Conservation (phyloP, 2,888 invertebrate species). For the Stenoptilia bipunctidactyla region DNA sequence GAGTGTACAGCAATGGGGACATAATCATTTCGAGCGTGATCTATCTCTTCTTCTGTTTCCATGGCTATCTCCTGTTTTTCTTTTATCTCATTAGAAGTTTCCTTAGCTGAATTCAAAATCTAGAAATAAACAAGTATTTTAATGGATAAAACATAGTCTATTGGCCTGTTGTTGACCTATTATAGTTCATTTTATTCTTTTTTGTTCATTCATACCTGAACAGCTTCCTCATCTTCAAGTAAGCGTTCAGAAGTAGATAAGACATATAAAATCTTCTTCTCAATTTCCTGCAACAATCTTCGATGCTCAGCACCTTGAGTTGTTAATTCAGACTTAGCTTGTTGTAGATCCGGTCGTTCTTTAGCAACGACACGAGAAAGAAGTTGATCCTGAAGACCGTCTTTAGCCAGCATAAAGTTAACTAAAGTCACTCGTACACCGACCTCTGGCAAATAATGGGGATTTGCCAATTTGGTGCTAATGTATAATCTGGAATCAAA, state of each 20-base stretch:
- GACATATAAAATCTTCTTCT: slow-evolving; percentile 86
- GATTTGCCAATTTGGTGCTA: slow-evolving; percentile 93
- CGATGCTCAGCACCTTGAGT: slow-evolving; percentile 90
- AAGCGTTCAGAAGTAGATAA: slow-evolving; percentile 61
- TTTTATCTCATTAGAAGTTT: slow-evolving; percentile 89
- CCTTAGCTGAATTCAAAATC: slow-evolving; percentile 91
- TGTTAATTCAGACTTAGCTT: slow-evolving; percentile 89
- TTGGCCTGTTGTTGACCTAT: too few species aligned
- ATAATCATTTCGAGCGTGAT: slow-evolving; percentile 86
- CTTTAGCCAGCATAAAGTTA: slow-evolving; percentile 93
- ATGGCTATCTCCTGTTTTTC: slow-evolving; percentile 91
- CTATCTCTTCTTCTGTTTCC: slow-evolving; percentile 91
- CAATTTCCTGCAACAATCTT: slow-evolving; percentile 86
- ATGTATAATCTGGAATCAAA: slow-evolving; percentile 81
- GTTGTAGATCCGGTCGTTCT: slow-evolving; percentile 91
- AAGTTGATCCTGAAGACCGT: slow-evolving; percentile 90
- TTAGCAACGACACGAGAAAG: slow-evolving; percentile 92
- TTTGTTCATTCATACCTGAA: slow-evolving; percentile 53
- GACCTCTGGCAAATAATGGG: slow-evolving; percentile 94
- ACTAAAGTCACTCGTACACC: slow-evolving; percentile 91
- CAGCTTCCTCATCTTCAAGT: slow-evolving; percentile 93
- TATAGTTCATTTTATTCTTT: too few species aligned
- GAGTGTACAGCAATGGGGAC: slow-evolving; percentile 92
- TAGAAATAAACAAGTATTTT: slow-evolving; percentile 26
- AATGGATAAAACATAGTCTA: too few species aligned